Evolutionary conservation across 1,140 invertebrate species (phyloP), one percentile per base, ranked within the genome.

Genomic region (Zaprionus lachaisei): DNA sequence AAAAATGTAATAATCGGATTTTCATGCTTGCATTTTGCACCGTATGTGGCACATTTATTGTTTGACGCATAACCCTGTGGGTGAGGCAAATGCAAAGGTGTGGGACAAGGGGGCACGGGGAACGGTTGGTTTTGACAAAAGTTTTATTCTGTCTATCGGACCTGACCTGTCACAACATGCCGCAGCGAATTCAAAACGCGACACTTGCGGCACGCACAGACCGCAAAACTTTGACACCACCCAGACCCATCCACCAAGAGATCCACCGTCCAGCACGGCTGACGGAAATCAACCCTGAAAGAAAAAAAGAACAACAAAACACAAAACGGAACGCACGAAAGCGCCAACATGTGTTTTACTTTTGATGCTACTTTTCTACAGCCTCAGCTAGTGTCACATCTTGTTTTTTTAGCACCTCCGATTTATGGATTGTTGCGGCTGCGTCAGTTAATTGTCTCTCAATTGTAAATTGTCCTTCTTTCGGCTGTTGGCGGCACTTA

Each of bases 381-480:
- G 28, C 47, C 7, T 7, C 31, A 24, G 24, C 15, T 37, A 66
- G 14, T 38, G 55, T 17, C 66, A 37, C 31, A 44, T 62, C 54
- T 54, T 41, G 44, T 73, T 69, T 75, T 87, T 89, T 89, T 89
- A 83, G 69, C 84, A 89, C 74, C 85, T 90, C 77, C 77, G 62
- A 81, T 90, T 90, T 90, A 89, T 89, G 72, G 65, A 68, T 69
- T 69, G 66, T 77, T 47, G 37, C 37, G 69, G 60, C 64, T 56
- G n/a, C 34, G 60, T 22, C 64, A 68, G 69, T 90, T 90, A 90
- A 90, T 90, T 90, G 86, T 76, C 82, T 71, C 68, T 54, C 68
- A 85, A 77, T 65, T 77, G 78, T 67, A 76, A 83, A 86, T 78
- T 80, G 83, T 72, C 69, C 84, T 89, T 90, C 84, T 84, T 74